Conservation (phyloP, 2,888 invertebrate species). For the Urechis unicinctus region DNA sequence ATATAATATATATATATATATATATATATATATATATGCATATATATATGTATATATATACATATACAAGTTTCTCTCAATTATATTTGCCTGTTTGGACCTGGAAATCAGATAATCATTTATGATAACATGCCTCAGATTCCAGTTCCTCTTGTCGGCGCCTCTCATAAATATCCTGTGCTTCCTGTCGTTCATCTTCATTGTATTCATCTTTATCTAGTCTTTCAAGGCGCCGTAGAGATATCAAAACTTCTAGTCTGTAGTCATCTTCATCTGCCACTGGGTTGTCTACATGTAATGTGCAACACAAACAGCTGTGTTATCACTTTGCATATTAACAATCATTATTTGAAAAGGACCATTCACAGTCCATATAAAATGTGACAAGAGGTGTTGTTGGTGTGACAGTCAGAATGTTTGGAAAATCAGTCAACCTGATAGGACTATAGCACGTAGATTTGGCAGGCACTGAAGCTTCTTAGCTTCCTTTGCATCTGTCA, state of each 20-base stretch:
- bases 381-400: too few relatives aligned
- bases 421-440: slow-evolving; percentile 31
- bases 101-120: too few relatives aligned
- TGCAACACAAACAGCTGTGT: not conserved
- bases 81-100: too few relatives aligned
- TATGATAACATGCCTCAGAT: too few relatives aligned
- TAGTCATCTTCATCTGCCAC: slow-evolving; percentile 48
- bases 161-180: slow-evolving; percentile 42
- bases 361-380: too few relatives aligned
- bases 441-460: slow-evolving; percentile 40
- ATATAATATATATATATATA: too few relatives aligned
- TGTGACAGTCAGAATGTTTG: too few relatives aligned
- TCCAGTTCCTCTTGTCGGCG: slow-evolving; percentile 25
- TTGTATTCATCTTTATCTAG: slow-evolving; percentile 48
- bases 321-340: too few relatives aligned
- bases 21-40: too few relatives aligned
- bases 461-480: slow-evolving; percentile 41
- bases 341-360: too few relatives aligned
- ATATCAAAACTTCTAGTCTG: slow-evolving; percentile 44
- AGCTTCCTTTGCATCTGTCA: slow-evolving; percentile 37
- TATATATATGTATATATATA: too few relatives aligned
- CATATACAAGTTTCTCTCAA: too few relatives aligned
- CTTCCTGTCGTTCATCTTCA: slow-evolving; percentile 46
- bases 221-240: slow-evolving; percentile 41
- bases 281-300: slow-evolving; percentile 37